Evolutionary conservation across 2,888 invertebrate species (phyloP).

Genomic region (Tuberolachnus salignus): DNA sequence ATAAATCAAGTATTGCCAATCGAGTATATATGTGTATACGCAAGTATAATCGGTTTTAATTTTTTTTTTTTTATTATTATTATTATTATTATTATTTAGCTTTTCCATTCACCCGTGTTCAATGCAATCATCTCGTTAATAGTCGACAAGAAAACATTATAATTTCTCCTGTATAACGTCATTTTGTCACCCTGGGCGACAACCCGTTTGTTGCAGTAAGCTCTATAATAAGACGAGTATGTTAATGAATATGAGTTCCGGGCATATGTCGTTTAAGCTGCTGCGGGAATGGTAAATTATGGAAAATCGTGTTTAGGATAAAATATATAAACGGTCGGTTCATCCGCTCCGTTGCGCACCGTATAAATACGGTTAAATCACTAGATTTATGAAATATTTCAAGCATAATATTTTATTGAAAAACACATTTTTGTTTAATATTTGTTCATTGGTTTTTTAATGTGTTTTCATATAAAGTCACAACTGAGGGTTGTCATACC

Average conservation of each 20-base stretch:
- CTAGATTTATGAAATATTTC: no score
- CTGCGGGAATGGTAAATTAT: slow-evolving; percentile 20
- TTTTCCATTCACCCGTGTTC: not conserved
- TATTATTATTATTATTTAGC: no score
- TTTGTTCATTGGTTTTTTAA: no score
- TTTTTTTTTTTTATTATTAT: no score
- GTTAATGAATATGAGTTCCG: slow-evolving; percentile 11
- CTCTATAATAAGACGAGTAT: slow-evolving; percentile 18
- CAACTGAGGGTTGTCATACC: no score
- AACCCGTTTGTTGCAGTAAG: not conserved
- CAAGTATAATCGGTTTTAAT: no score
- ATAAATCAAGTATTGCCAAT: no score
- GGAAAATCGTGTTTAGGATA: not conserved
- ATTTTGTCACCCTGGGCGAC: slow-evolving; percentile 25
- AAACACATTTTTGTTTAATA: no score
- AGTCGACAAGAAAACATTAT: slow-evolving; percentile 3
- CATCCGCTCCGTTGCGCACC: not conserved
- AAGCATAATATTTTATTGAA: no score
- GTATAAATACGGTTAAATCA: no score
- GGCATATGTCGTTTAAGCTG: not conserved
- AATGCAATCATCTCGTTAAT: slow-evolving; percentile 1
- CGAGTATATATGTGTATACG: no score
- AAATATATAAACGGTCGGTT: not conserved
- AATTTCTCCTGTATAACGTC: slow-evolving; percentile 2
- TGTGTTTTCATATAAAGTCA: no score